phyloP scores from a whole-genome alignment of 2,888 invertebrate species.

The Volucella zonaria region DNA sequence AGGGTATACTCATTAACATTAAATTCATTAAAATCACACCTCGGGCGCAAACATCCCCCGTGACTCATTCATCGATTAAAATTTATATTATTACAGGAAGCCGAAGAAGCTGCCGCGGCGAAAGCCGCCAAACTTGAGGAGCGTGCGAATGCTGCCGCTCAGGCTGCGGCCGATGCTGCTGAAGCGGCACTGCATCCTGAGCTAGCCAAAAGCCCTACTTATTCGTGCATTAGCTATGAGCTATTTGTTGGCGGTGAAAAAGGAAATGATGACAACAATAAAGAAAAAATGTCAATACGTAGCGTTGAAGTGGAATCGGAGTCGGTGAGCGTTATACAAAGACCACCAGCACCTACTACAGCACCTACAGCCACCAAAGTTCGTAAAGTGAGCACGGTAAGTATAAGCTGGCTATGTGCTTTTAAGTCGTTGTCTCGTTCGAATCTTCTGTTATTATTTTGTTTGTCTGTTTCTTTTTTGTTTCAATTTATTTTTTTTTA shows the following conservation, averaged over 20 bases:
- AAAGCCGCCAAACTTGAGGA: slow-evolving; percentile 83
- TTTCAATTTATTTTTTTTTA: slow-evolving; percentile 24
- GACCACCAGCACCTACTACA: slow-evolving; percentile 83
- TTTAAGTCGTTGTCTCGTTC: slow-evolving; percentile 75
- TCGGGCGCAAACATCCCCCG: slow-evolving; percentile 69
- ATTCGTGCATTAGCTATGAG: slow-evolving; percentile 96
- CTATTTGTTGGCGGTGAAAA: slow-evolving; percentile 94
- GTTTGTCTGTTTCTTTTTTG: slow-evolving; percentile 57
- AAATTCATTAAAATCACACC: slow-evolving; percentile 63
- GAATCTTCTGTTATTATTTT: slow-evolving; percentile 71
- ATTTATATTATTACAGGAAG: slow-evolving; percentile 86
- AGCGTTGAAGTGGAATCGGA: slow-evolving; percentile 94
- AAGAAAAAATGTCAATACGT: slow-evolving; percentile 95
- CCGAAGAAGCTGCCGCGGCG: slow-evolving; percentile 90
- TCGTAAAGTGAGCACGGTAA: slow-evolving; percentile 97
- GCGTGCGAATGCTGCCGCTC: slow-evolving; percentile 85
- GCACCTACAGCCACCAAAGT: slow-evolving; percentile 85
- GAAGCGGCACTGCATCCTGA: slow-evolving; percentile 84
- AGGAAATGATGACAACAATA: slow-evolving; percentile 94
- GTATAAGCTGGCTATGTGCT: slow-evolving; percentile 83
- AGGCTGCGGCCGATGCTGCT: slow-evolving; percentile 81
- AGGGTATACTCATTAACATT: slow-evolving; percentile 84
- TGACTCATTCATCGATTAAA: slow-evolving; percentile 65
- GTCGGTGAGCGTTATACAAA: slow-evolving; percentile 92
- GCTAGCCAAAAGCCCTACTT: slow-evolving; percentile 94